Evolutionary conservation across 2,888 invertebrate genomes (phyloP), one percentile per base, ranked within the genome.

Genomic region (Eupithecia inturbata): DNA sequence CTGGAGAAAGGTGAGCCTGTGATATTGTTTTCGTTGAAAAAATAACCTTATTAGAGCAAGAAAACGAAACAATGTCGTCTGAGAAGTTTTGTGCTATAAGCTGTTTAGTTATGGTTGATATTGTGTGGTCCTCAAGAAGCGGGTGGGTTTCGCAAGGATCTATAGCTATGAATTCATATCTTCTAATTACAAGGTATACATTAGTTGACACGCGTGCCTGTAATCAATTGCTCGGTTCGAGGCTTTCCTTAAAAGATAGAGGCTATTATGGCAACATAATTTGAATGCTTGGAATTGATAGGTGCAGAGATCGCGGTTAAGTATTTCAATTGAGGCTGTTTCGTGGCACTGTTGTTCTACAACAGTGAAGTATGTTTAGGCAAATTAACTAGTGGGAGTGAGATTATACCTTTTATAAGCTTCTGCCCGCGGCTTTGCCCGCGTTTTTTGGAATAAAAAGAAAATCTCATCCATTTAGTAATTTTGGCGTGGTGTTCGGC

Each of bases 111-210:
- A 12, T 57, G 33, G 41, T 5, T 33, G 26, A 80, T 83, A 83
- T 77, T 84, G 86, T 89, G 89, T 90, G 89, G 90, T 90, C 88
- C 91, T 89, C 91, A 88, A 87, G 88, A 88, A 88, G 89, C 88
- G 33, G 68, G 53, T 57, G 82, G 87, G 92, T 94, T 94, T 93
- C 91, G 93, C 89, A 93, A 94, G 91, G 88, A 89, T 85, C 88
- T 90, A 93, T 92, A 91, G 90, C 89, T 89, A 92, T 91, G 91
- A 91, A 92, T 91, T 91, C 92, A 93, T 93, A 93, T 92, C 89
- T 88, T 89, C 90, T 94, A 94, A 94, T 94, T 93, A 93, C 91
- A 92, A 91, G 92, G 91, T 90, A 78, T 77, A 71, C 72, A 74
- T 77, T 74, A 76, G 74, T 75, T 80, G 78, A 80, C 79, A 82